Base-by-base conservation (phyloP, 2,113 vertebrate genomes). In the Colistium nudipinnis region DNA sequence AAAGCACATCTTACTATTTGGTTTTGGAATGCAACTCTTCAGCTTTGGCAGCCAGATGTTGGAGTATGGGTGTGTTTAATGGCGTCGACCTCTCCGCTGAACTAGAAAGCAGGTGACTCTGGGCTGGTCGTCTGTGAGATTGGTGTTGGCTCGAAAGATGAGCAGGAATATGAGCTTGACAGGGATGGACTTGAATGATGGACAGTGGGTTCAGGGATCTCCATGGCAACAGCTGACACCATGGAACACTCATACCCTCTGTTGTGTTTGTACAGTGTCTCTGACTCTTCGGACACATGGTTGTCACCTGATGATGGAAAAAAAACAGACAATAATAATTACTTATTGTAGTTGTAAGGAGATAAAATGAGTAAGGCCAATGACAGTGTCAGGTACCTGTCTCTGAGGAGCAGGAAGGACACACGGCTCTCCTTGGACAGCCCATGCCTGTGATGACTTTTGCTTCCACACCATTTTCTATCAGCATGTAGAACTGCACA, bases 401-500 rank as follows among this genome's bases (percentile, higher is more conserved):
- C 62, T 93, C 85, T 65, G 85, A 91, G 25, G 87, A 88, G 73
- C 82, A 90, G 33, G 88, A 82, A 20, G 82, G 87, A 74, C 76
- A 92, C 52, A 59, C 47, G 7, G 79, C 74, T 87, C 89, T 85
- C 36, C 47, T 71, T 48, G 92, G 89, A 83, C 83, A 87, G 1
- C 78, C 80, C 48, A 65, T 61, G 11, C 82, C 44, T 22, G 74
- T 80, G 39, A 80, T 8, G 0, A 36, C 59, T 19, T 77, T 85
- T 44, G 49, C 82, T 70, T 86, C 85, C 19, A 44, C 45, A 7
- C 47, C 84, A 3, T 81, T 63, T 48, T 95, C 93, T 65, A 91
- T 83, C 62, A 93, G 49, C 70, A 92, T 74, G 67, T 78, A 90
- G 60, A 94, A 86, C 96, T 97, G 86, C 33, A 90, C 14, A 44